Evolutionary conservation across 2,888 invertebrate genomes (phyloP).

Genomic region (Lypha dubia): DNA sequence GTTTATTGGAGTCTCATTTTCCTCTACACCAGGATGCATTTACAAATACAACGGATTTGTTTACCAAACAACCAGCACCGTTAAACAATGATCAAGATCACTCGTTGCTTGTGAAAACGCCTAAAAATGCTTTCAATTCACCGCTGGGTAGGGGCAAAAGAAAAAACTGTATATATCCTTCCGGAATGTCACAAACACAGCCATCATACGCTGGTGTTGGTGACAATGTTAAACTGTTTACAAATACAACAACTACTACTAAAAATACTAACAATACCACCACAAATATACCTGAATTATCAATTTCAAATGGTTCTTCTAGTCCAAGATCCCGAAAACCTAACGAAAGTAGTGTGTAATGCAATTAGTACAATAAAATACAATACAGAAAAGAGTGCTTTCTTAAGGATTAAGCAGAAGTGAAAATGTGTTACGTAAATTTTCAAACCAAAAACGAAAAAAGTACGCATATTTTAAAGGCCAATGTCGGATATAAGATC

Average conservation of each 20-base stretch:
- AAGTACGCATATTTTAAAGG: no score
- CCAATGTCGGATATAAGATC: no score
- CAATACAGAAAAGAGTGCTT: constrained; percentile 23
- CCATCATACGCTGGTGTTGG: constrained; percentile 36
- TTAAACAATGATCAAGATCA: constrained; percentile 47
- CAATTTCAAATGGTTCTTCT: constrained; percentile 70
- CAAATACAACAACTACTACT: constrained; percentile 33
- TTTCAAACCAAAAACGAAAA: no score
- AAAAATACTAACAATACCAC: constrained; percentile 61
- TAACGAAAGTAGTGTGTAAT: constrained; percentile 71
- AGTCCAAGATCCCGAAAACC: constrained; percentile 59
- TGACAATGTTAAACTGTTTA: constrained; percentile 55
- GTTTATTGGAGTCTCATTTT: constrained; percentile 83
- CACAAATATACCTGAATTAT: constrained; percentile 70
- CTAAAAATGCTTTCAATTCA: constrained; percentile 51
- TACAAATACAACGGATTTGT: constrained; percentile 62
- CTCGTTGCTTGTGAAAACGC: constrained; percentile 28
- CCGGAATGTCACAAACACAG: constrained; percentile 59
- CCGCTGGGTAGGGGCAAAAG: constrained; percentile 58
- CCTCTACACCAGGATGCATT: constrained; percentile 77
- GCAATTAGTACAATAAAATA: constrained; percentile 43
- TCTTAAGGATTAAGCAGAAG: neutral
- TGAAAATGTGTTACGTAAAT: no score
- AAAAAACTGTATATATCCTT: constrained; percentile 71
- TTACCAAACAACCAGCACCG: constrained; percentile 38